Conservation (phyloP, 2,888 invertebrate species). For the Stenotaenia linearis region DNA sequence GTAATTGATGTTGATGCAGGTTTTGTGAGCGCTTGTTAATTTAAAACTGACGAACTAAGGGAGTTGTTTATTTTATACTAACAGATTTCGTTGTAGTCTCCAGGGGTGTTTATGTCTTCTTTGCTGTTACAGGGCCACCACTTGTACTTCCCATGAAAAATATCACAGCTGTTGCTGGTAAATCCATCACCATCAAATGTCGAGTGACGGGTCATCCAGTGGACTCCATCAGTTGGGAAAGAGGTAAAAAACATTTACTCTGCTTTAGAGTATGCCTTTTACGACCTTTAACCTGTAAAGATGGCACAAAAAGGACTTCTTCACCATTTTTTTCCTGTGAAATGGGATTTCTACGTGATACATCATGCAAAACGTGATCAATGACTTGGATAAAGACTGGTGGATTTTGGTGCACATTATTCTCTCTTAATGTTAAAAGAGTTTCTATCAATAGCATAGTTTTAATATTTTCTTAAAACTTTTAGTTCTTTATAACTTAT, state of each 20-base stretch:
- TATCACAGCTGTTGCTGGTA: constrained; percentile 39
- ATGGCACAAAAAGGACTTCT: background rate
- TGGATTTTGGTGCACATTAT: background rate
- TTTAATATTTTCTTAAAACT: no score
- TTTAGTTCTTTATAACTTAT: no score
- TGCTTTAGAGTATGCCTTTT: background rate
- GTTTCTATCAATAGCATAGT: no score
- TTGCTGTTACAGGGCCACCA: constrained; percentile 38
- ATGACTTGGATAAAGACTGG: background rate
- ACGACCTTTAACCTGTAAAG: background rate
- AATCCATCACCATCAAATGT: constrained; percentile 44
- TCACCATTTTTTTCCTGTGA: background rate
- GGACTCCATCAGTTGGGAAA: constrained; percentile 45
- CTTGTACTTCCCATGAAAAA: constrained; percentile 40
- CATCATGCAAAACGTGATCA: background rate
- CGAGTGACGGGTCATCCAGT: constrained; percentile 49
- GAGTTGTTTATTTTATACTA: background rate
- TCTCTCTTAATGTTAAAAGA: no score
- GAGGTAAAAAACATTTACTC: constrained; percentile 42
- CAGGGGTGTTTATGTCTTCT: background rate
- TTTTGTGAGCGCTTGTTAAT: background rate
- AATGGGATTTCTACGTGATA: background rate
- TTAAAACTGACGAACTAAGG: background rate
- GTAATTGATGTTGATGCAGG: background rate
- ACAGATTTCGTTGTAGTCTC: background rate